phyloP scores from a whole-genome alignment of 2,797 vertebrate species.

The Melanotaenia nigrans region DNA sequence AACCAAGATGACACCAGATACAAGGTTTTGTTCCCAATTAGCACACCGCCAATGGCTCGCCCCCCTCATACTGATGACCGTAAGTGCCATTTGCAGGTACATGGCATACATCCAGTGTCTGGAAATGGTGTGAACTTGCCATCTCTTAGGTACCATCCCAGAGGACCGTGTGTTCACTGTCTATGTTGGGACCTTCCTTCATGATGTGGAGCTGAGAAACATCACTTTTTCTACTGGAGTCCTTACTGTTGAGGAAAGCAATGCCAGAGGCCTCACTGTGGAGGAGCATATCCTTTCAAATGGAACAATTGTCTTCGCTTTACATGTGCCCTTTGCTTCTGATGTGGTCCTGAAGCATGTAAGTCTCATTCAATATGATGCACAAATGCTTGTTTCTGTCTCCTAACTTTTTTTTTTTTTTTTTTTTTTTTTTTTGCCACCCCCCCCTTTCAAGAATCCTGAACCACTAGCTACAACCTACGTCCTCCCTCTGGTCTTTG shows the following conservation, averaged over 20 bases:
- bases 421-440: too few species aligned
- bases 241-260: conserved; percentile 70
- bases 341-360: conserved; percentile 74
- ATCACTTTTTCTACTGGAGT: conserved; percentile 75
- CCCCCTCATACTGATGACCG: conserved; percentile 54
- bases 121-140: rapidly evolving
- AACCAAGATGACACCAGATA: conserved; percentile 74
- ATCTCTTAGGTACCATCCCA: conserved; percentile 64
- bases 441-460: conserved; percentile 59
- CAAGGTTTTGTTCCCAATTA: conserved; percentile 82
- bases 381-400: too few species aligned
- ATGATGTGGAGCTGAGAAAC: conserved; percentile 80
- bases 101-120: not conserved
- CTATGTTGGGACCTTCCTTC: conserved; percentile 73
- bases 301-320: conserved; percentile 62
- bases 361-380: not conserved
- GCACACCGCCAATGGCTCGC: conserved; percentile 73
- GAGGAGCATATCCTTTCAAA: conserved; percentile 70
- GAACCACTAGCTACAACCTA: conserved; percentile 62
- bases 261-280: conserved; percentile 65
- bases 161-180: conserved; percentile 67
- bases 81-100: conserved; percentile 30
- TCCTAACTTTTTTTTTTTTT: not conserved
- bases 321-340: conserved; percentile 75
- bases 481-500: conserved; percentile 69